Conservation (phyloP, 2,113 vertebrate genomes). For the Micronisus gabar region DNA sequence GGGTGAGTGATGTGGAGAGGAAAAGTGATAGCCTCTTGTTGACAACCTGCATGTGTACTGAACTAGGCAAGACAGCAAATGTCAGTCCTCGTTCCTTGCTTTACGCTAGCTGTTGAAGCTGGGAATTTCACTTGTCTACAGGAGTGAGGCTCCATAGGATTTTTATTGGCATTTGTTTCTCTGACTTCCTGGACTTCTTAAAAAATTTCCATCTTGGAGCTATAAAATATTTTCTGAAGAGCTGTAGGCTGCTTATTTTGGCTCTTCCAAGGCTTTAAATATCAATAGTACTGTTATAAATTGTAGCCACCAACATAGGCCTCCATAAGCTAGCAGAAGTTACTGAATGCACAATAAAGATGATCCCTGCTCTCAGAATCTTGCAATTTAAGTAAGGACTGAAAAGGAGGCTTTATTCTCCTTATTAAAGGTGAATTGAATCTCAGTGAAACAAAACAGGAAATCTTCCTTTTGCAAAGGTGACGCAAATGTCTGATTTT, state of each 20-base stretch:
- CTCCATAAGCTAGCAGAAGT: background rate
- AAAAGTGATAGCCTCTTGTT: background rate
- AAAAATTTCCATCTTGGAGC: background rate
- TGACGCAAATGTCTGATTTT: background rate
- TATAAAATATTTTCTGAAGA: background rate
- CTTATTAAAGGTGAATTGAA: background rate
- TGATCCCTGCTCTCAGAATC: background rate
- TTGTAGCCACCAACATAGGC: background rate
- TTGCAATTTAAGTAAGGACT: background rate
- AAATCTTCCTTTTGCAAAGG: background rate
- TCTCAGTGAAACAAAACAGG: background rate
- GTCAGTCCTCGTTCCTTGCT: background rate
- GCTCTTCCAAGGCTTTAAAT: background rate
- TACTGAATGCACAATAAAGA: background rate
- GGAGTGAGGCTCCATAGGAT: background rate
- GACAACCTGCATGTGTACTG: background rate
- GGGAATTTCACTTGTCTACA: background rate
- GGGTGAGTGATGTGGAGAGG: background rate
- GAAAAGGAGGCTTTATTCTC: background rate
- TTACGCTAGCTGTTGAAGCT: background rate
- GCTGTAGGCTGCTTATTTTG: background rate
- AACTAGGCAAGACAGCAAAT: background rate
- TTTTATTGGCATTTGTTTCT: constrained; percentile 2
- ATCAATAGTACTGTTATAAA: background rate
- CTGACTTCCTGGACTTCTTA: background rate